These are phyloP conservation scores for Neolamprologus sp. DNA, from an alignment of 2,113 vertebrate genomes.

Conservation along the genomic window DNA sequence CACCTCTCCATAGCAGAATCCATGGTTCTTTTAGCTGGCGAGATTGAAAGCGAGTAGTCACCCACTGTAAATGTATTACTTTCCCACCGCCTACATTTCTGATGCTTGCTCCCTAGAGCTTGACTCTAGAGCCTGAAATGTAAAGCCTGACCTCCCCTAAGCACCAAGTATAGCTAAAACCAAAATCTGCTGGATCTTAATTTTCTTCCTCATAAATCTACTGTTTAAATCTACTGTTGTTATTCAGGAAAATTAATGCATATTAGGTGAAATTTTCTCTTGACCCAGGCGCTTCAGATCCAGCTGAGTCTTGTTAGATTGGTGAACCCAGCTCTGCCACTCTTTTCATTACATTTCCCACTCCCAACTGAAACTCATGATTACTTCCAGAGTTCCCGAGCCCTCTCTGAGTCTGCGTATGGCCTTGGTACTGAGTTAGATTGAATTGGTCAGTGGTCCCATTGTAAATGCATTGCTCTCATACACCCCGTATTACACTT, in stretches of 20 bases:
- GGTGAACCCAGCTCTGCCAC: slow-evolving; percentile 19
- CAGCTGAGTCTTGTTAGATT: slow-evolving; percentile 17
- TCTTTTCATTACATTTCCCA: slow-evolving; percentile 59
- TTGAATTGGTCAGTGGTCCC: slow-evolving; percentile 69
- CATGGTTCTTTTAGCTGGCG: background rate
- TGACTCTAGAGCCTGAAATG: slow-evolving; percentile 26
- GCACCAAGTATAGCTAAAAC: background rate
- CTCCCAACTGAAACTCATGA: slow-evolving; percentile 63
- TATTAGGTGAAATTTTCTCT: background rate
- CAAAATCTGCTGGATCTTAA: background rate
- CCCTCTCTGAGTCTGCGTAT: slow-evolving; percentile 27
- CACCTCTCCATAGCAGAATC: background rate
- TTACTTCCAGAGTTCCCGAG: slow-evolving; percentile 52
- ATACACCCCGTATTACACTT: slow-evolving; percentile 45
- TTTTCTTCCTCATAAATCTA: background rate
- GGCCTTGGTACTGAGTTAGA: slow-evolving; percentile 47
- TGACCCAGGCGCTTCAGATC: slow-evolving; percentile 23
- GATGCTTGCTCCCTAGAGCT: slow-evolving; percentile 1
- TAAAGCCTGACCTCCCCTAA: background rate
- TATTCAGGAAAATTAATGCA: background rate
- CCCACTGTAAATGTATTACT: slow-evolving; percentile 28
- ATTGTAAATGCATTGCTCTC: slow-evolving; percentile 71
- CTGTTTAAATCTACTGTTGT: background rate
- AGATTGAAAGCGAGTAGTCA: slow-evolving; percentile 36
- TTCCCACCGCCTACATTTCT: background rate